phyloP scores from a whole-genome alignment of 2,113 vertebrate genomes.

The Callorhinus ursinus region DNA sequence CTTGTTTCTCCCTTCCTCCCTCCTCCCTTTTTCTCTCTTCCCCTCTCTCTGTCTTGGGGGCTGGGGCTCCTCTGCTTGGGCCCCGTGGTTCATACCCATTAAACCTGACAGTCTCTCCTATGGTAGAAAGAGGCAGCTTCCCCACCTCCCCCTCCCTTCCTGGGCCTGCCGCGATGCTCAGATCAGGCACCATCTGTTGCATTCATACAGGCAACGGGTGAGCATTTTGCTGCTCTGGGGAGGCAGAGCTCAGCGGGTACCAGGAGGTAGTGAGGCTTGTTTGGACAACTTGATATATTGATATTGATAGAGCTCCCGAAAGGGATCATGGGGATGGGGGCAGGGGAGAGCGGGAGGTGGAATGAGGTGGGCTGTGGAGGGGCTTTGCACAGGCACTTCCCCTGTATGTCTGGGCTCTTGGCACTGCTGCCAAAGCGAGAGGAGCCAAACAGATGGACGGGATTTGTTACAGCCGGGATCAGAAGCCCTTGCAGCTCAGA shows the following conservation, averaged over 20 bases:
- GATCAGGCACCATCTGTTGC: slow-evolving; percentile 62
- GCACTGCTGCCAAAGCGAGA: neutral
- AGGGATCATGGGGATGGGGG: neutral
- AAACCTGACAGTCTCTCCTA: slow-evolving; percentile 46
- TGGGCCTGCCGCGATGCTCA: neutral
- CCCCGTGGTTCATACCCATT: slow-evolving; percentile 22
- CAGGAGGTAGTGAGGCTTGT: slow-evolving; percentile 50
- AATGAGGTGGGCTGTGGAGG: neutral
- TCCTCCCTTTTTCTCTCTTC: fast-evolving
- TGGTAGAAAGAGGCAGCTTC: slow-evolving; percentile 27
- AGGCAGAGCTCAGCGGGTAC: neutral
- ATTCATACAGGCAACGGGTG: neutral
- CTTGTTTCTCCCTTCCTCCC: fast-evolving
- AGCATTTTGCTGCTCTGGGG: slow-evolving; percentile 34
- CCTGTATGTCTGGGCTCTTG: neutral
- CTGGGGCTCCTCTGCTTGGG: neutral
- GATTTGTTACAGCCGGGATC: slow-evolving; percentile 35
- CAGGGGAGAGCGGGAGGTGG: neutral
- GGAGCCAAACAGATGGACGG: slow-evolving; percentile 54
- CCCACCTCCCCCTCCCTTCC: neutral
- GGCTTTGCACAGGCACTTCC: neutral
- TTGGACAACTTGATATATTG: slow-evolving; percentile 71
- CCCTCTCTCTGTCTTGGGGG: neutral
- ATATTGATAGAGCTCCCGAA: slow-evolving; percentile 40
- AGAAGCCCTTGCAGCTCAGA: slow-evolving; percentile 2